These are phyloP conservation scores for Enteromius treurensis DNA, from an alignment of 2,797 vertebrate species.

Conservation along the genomic window DNA sequence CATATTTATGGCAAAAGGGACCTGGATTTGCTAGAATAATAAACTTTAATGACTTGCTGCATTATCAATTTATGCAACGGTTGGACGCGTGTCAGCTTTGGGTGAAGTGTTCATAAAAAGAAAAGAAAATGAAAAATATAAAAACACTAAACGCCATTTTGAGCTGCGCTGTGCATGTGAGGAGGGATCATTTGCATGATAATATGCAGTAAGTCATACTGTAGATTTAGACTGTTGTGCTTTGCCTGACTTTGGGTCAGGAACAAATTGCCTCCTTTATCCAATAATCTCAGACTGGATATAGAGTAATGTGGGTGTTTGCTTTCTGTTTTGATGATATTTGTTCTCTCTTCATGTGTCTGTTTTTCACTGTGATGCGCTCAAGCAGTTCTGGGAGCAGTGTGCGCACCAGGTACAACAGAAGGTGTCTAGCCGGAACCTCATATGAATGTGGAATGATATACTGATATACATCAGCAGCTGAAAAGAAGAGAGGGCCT, in stretches of 20 bases:
- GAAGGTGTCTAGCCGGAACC: conserved; percentile 46
- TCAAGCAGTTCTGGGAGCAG: conserved; percentile 30
- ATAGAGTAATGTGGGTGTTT: conserved; percentile 55
- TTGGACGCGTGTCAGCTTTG: background rate
- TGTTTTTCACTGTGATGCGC: conserved; percentile 27
- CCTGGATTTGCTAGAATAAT: conserved; percentile 11
- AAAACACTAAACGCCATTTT: conserved; percentile 6
- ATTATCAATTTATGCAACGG: background rate
- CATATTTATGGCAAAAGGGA: background rate
- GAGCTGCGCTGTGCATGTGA: conserved; percentile 13
- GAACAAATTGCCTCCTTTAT: conserved; percentile 59
- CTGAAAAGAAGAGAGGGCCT: conserved; percentile 44
- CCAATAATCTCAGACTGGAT: conserved; percentile 56
- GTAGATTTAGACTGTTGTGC: conserved; percentile 52
- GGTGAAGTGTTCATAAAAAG: conserved; percentile 14
- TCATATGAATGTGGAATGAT: conserved; percentile 47
- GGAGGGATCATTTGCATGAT: conserved; percentile 50
- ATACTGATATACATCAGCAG: conserved; percentile 55
- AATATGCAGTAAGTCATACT: conserved; percentile 48
- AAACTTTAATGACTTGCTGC: conserved; percentile 25
- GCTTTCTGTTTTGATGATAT: conserved; percentile 44
- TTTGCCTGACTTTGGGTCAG: conserved; percentile 54
- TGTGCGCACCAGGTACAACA: conserved; percentile 30
- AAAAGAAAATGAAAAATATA: background rate
- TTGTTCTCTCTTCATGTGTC: conserved; percentile 25